These are phyloP conservation scores for Mirza zaza DNA, from an alignment of 2,113 vertebrate species.

Conservation along the genomic window DNA sequence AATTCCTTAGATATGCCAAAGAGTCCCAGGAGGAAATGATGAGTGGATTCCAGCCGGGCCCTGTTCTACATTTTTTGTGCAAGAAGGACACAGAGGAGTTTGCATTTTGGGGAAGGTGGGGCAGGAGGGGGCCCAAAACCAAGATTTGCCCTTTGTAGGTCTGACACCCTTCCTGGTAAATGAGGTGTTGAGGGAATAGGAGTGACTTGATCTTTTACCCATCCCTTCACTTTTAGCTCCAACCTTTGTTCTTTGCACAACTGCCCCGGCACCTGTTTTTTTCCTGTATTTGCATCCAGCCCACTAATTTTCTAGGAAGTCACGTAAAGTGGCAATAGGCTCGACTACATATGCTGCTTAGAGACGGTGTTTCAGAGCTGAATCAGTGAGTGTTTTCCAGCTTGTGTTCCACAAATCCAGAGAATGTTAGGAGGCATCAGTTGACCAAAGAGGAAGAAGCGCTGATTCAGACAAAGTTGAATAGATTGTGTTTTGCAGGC, in stretches of 20 bases:
- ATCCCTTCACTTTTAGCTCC: slow-evolving; percentile 33
- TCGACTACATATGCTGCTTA: fast-evolving
- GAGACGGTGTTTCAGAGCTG: neutral
- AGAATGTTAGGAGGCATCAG: neutral
- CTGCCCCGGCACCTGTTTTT: neutral
- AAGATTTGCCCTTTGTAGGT: slow-evolving; percentile 64
- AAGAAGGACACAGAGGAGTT: slow-evolving; percentile 34
- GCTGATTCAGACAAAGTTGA: neutral
- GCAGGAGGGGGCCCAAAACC: slow-evolving; percentile 26
- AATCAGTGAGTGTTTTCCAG: neutral
- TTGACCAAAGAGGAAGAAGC: neutral
- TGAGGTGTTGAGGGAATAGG: slow-evolving; percentile 70
- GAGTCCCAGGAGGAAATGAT: neutral
- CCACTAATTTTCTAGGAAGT: neutral
- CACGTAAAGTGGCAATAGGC: neutral
- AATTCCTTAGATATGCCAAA: neutral
- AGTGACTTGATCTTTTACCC: slow-evolving; percentile 25
- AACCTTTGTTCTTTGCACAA: neutral
- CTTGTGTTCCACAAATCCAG: neutral
- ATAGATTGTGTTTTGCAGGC: neutral
- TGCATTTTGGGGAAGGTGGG: neutral
- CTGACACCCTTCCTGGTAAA: slow-evolving; percentile 71
- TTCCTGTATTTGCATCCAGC: neutral
- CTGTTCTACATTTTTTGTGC: slow-evolving; percentile 4
- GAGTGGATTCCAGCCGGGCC: slow-evolving; percentile 20